Evolutionary conservation across 2,113 vertebrate species (phyloP).

Genomic region (Ctenodactylus gundi): DNA sequence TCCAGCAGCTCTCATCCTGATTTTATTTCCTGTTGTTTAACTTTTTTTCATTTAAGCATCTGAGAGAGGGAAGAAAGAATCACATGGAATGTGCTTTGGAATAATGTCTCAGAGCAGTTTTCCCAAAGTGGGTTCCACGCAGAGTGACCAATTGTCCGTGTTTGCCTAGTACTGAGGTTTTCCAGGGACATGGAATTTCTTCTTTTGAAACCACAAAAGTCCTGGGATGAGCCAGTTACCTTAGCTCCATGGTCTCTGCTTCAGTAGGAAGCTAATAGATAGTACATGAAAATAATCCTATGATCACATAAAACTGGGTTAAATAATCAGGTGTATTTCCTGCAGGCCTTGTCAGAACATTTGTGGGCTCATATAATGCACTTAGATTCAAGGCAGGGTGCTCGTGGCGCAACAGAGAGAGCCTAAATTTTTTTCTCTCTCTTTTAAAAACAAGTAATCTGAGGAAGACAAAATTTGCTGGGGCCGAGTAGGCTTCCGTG

Average conservation of each 20-base stretch:
- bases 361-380: accelerated
- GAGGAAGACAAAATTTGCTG: not conserved
- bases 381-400: accelerated
- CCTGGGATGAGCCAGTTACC: not conserved
- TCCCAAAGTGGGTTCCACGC: not conserved
- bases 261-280: not conserved
- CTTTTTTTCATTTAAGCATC: not conserved
- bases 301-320: not conserved
- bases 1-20: not conserved
- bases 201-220: not conserved
- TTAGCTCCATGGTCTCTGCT: not conserved
- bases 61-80: not conserved
- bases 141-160: not conserved
- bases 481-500: not conserved
- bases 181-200: not conserved
- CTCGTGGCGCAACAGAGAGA: not conserved
- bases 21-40: not conserved
- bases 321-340: not conserved
- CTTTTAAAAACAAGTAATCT: not conserved
- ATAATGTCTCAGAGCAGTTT: not conserved
- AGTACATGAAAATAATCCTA: not conserved
- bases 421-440: not conserved
- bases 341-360: not conserved
- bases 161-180: too few species aligned
- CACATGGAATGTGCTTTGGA: not conserved